These are phyloP conservation scores for Balaeniceps rex DNA, from an alignment of 2,113 vertebrate genomes.

Conservation along the genomic window DNA sequence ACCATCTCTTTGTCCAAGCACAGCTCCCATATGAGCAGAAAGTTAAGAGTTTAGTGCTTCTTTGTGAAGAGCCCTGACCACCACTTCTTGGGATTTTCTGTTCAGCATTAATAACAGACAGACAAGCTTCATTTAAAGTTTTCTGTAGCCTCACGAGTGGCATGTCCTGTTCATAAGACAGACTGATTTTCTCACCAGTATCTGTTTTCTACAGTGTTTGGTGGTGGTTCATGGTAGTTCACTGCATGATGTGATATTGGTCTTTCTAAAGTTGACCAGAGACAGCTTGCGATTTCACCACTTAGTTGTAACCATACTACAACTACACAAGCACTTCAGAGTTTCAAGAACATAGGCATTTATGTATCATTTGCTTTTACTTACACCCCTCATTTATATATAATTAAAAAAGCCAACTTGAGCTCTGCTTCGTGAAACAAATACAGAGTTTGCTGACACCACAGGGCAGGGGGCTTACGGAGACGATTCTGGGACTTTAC, in stretches of 20 bases:
- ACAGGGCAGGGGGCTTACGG: not conserved
- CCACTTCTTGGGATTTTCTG: fast-evolving
- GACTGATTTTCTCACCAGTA: not conserved
- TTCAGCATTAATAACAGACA: not conserved
- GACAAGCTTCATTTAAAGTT: not conserved
- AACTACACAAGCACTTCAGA: not conserved
- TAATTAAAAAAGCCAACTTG: not conserved
- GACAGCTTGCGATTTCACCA: not conserved
- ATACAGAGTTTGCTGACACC: not conserved
- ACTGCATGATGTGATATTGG: not conserved
- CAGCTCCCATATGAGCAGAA: not conserved
- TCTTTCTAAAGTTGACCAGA: not conserved
- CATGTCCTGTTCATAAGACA: not conserved
- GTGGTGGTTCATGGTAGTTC: not conserved
- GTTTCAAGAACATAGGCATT: not conserved
- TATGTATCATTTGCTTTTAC: not conserved
- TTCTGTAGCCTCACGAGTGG: not conserved
- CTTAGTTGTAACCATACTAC: not conserved
- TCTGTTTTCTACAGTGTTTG: not conserved
- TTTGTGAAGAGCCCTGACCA: not conserved
- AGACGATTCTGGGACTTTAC: not conserved
- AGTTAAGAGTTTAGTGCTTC: not conserved
- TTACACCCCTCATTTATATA: not conserved
- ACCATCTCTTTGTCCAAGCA: not conserved
- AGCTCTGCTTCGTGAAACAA: not conserved